These are phyloP conservation scores for Neotragus pygmaeus DNA, from an alignment of 2,113 vertebrate genomes.

Conservation along the genomic window DNA sequence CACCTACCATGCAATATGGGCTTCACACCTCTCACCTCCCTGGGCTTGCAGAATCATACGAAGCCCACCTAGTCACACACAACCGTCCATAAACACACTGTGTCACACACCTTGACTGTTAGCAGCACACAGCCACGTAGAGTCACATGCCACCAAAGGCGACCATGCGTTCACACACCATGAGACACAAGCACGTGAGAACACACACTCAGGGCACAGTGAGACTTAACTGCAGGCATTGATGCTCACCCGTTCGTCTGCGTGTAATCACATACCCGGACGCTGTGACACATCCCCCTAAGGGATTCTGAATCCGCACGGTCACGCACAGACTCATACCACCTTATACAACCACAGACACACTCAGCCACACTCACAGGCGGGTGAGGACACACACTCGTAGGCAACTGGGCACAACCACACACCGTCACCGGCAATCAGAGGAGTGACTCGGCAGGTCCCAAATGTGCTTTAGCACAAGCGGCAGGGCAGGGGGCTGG, in stretches of 20 bases:
- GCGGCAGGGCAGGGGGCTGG: not conserved
- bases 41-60: not conserved
- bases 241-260: not conserved
- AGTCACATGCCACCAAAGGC: not conserved
- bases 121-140: not conserved
- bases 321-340: not conserved
- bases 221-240: accelerated
- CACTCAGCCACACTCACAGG: accelerated
- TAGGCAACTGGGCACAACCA: not conserved
- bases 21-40: not conserved
- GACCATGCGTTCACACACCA: accelerated
- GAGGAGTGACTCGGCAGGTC: not conserved
- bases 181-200: accelerated
- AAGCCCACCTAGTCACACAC: not conserved
- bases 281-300: too few species aligned
- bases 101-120: not conserved
- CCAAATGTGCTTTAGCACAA: not conserved
- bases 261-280: not conserved
- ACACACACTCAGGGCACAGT: accelerated
- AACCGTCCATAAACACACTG: not conserved
- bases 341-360: not conserved
- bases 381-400: not conserved
- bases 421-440: accelerated
- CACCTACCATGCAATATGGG: accelerated
- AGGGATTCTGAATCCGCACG: not conserved